phyloP scores from a whole-genome alignment of 2,888 invertebrate genomes.

The Himalopsyche anomala region DNA sequence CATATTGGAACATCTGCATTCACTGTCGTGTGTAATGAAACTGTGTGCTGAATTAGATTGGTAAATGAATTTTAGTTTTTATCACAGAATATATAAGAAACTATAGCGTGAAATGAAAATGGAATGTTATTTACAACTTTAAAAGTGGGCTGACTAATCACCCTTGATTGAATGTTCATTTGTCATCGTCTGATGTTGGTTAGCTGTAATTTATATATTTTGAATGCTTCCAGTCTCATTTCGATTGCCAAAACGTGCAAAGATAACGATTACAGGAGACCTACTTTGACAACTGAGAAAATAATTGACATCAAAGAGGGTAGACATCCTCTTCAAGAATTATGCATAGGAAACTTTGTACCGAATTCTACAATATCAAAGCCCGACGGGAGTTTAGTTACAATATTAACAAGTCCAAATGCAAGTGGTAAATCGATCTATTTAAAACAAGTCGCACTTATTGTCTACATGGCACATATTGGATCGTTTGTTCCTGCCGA shows the following conservation, averaged over 20 bases:
- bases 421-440: slow-evolving; percentile 95
- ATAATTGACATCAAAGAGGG: slow-evolving; percentile 81
- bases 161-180: too few species aligned
- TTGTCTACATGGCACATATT: slow-evolving; percentile 90
- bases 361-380: slow-evolving; percentile 84
- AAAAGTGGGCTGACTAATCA: background rate
- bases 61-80: slow-evolving; percentile 70
- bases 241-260: slow-evolving; percentile 81
- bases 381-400: slow-evolving; percentile 77
- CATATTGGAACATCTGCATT: slow-evolving; percentile 78
- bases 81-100: background rate
- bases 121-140: background rate
- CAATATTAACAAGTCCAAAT: slow-evolving; percentile 93
- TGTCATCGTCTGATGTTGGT: too few species aligned
- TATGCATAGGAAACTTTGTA: slow-evolving; percentile 81
- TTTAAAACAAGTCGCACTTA: slow-evolving; percentile 88
- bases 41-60: slow-evolving; percentile 83
- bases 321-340: slow-evolving; percentile 87
- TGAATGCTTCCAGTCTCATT: slow-evolving; percentile 76
- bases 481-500: slow-evolving; percentile 93
- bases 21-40: slow-evolving; percentile 78
- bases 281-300: slow-evolving; percentile 77
- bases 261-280: slow-evolving; percentile 82
- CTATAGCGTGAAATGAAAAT: background rate
- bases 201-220: background rate